These are phyloP conservation scores for Parnassius mnemosyne DNA, from an alignment of 2,888 invertebrate genomes.

Conservation along the genomic window DNA sequence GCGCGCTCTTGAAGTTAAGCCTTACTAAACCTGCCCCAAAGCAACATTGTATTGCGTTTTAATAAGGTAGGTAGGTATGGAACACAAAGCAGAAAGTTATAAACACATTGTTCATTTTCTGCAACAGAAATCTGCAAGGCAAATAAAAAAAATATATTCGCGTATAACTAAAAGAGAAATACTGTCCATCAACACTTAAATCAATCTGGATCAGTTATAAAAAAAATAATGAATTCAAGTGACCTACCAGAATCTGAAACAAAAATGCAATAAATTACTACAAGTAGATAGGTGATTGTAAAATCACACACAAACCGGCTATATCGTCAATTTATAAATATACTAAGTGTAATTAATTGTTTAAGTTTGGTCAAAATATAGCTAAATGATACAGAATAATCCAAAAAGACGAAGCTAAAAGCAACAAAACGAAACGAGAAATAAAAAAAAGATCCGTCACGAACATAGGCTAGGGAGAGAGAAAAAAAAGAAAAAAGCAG, in stretches of 20 bases:
- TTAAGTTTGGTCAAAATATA: constrained; percentile 63
- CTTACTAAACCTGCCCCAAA: no score
- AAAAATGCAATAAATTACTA: constrained; percentile 42
- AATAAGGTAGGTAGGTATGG: no score
- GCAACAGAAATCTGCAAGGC: background rate
- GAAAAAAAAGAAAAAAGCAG: constrained; percentile 66
- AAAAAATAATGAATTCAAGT: constrained; percentile 8
- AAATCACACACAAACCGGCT: constrained; percentile 21
- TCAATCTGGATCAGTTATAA: background rate
- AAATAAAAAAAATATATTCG: background rate
- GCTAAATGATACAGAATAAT: constrained; percentile 76
- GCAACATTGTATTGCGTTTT: no score
- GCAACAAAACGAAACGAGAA: constrained; percentile 69
- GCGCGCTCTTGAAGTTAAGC: no score
- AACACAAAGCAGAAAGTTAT: background rate
- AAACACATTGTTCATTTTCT: background rate
- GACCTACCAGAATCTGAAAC: constrained; percentile 11
- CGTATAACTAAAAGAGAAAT: constrained; percentile 10
- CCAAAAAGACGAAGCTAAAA: constrained; percentile 66
- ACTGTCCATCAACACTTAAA: constrained; percentile 14
- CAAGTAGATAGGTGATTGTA: constrained; percentile 13
- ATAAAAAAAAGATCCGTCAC: constrained; percentile 72
- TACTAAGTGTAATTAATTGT: constrained; percentile 28
- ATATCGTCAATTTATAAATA: constrained; percentile 14
- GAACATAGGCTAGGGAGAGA: constrained; percentile 80